Evolutionary conservation across 1,140 invertebrate species (phyloP).

Genomic region (Anastatus disparis): DNA sequence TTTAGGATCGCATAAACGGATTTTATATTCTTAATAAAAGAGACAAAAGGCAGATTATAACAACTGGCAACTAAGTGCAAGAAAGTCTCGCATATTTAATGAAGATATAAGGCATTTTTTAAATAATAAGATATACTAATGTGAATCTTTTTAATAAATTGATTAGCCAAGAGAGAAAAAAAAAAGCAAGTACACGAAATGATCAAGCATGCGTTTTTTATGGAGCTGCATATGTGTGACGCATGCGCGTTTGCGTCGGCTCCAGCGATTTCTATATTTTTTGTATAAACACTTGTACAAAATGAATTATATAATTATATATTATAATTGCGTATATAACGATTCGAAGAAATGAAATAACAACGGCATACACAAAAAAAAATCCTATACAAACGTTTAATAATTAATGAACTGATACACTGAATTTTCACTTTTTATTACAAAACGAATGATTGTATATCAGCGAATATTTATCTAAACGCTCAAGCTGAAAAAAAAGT

Average conservation of each 20-base stretch:
- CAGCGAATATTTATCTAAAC: slow-evolving; percentile 6
- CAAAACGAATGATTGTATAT: slow-evolving; percentile 11
- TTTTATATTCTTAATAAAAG: slow-evolving; percentile 45
- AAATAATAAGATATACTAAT: slow-evolving; percentile 42
- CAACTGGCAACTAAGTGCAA: slow-evolving; percentile 41
- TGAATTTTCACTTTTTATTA: slow-evolving; percentile 30
- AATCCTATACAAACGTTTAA: slow-evolving; percentile 30
- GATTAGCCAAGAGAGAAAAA: slow-evolving; percentile 27
- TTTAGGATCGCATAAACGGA: slow-evolving; percentile 53
- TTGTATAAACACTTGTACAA: slow-evolving; percentile 44
- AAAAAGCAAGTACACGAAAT: slow-evolving; percentile 31
- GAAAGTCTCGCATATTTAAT: slow-evolving; percentile 61
- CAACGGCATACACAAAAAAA: slow-evolving; percentile 16
- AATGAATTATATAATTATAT: slow-evolving; percentile 44
- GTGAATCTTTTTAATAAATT: slow-evolving; percentile 43
- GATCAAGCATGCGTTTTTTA: slow-evolving; percentile 42
- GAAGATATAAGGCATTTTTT: slow-evolving; percentile 63
- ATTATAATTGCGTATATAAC: slow-evolving; percentile 38
- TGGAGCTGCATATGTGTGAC: slow-evolving; percentile 21
- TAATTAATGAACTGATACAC: slow-evolving; percentile 18
- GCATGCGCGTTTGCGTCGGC: slow-evolving; percentile 8
- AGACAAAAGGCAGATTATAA: slow-evolving; percentile 46
- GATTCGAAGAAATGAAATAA: slow-evolving; percentile 26
- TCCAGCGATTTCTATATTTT: slow-evolving; percentile 42
- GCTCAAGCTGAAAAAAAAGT: slow-evolving; percentile 26